Evolutionary conservation across 2,888 invertebrate species (phyloP).

Genomic region (Gisinianus flammeolus): DNA sequence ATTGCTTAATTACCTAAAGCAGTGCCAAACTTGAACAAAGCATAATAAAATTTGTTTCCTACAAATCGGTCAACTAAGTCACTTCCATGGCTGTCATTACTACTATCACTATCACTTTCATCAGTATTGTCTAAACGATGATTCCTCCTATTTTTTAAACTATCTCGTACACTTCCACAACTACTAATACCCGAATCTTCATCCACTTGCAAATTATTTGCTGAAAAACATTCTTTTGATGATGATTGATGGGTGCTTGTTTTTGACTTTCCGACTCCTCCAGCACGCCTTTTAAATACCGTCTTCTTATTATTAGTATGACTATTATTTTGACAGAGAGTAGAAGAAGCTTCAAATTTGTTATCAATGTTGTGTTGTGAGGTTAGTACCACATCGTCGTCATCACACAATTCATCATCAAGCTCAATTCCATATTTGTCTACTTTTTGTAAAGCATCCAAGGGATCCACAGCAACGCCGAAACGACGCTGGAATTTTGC

Average conservation of each 20-base stretch:
- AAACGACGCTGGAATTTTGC: conserved; percentile 79
- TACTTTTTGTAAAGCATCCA: conserved; percentile 19
- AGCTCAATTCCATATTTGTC: conserved; percentile 2
- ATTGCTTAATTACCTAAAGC: conserved; percentile 87
- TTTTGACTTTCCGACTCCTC: not conserved
- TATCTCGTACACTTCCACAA: not conserved
- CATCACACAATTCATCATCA: not conserved
- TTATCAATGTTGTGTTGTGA: no score
- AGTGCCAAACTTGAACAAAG: conserved; percentile 82
- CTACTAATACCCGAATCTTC: conserved; percentile 15
- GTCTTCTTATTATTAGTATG: not conserved
- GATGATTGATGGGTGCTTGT: not conserved
- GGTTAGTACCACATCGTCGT: not conserved
- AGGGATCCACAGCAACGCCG: conserved; percentile 67
- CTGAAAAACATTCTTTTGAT: not conserved
- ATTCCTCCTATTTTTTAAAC: not conserved
- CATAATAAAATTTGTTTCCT: conserved; percentile 80
- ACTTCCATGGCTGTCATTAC: conserved; percentile 61
- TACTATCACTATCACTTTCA: not conserved
- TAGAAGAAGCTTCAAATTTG: not conserved
- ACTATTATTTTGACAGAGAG: not conserved
- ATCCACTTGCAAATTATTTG: not conserved
- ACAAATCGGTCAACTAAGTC: conserved; percentile 66
- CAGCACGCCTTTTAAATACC: not conserved
- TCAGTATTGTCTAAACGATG: not conserved